Conservation (phyloP, 2,797 vertebrate species). For the Coccyzus lansbergi region DNA sequence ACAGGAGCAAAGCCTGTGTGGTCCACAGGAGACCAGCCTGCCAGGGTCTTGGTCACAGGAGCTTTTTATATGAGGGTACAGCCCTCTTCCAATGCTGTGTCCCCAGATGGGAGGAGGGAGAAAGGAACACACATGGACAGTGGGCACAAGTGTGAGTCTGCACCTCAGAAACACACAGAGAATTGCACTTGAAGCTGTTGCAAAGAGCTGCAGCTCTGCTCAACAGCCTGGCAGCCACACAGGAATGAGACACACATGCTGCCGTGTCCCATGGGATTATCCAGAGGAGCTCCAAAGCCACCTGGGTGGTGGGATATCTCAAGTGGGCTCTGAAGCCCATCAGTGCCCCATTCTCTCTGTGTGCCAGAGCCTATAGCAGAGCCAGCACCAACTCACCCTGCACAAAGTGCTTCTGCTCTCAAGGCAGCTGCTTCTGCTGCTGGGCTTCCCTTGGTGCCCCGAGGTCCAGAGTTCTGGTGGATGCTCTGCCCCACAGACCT, state of each 20-base stretch:
- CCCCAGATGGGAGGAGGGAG: not conserved
- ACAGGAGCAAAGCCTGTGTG: not conserved
- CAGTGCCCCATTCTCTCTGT: not conserved
- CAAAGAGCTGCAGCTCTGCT: not conserved
- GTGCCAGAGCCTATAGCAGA: not conserved
- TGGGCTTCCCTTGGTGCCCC: not conserved
- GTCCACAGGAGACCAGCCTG: not conserved
- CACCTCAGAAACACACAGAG: not conserved
- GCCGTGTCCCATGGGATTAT: not conserved
- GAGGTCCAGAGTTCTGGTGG: not conserved
- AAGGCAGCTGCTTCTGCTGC: not conserved
- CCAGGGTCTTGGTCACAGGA: not conserved
- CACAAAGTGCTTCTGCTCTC: not conserved
- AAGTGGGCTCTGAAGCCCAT: not conserved
- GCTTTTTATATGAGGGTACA: not conserved
- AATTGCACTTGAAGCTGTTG: not conserved
- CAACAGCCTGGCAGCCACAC: not conserved
- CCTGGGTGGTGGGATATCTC: not conserved
- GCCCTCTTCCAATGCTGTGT: not conserved
- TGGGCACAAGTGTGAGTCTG: rapidly evolving
- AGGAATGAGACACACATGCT: not conserved
- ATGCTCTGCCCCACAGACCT: not conserved
- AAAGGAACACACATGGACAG: not conserved
- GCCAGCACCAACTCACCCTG: not conserved
- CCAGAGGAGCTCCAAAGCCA: not conserved